Evolutionary conservation across 2,113 vertebrate species (phyloP).

Genomic region (Tupaia tana): DNA sequence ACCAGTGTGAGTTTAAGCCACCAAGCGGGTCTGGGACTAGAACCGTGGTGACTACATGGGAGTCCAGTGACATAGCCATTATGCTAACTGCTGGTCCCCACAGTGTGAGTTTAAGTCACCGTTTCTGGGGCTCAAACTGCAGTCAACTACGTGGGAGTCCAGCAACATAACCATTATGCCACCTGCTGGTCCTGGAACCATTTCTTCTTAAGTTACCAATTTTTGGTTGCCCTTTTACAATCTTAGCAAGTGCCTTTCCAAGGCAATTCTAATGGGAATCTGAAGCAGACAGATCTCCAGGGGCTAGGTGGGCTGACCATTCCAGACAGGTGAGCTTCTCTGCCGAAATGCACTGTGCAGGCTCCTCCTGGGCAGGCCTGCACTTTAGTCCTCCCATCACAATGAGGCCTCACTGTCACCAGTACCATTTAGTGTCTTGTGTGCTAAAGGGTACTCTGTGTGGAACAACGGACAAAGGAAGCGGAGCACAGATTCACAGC

Average conservation of each 20-base stretch:
- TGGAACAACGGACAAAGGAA: background rate
- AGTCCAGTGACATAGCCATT: too few relatives aligned
- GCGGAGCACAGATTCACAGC: background rate
- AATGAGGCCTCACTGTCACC: background rate
- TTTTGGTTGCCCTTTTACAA: slow-evolving; percentile 19
- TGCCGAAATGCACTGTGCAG: background rate
- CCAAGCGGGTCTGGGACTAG: too few relatives aligned
- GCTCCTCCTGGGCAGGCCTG: background rate
- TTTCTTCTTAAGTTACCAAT: background rate
- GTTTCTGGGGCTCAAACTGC: too few relatives aligned
- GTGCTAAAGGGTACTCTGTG: background rate
- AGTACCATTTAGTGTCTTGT: background rate
- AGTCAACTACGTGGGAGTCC: too few relatives aligned
- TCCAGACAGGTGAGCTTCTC: background rate
- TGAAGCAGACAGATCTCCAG: background rate
- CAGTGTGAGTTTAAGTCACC: too few relatives aligned
- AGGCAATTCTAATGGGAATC: slow-evolving; percentile 7
- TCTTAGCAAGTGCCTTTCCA: slow-evolving; percentile 18
- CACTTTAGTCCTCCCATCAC: too few relatives aligned
- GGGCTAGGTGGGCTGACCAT: background rate
- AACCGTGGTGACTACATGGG: too few relatives aligned
- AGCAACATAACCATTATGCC: too few relatives aligned
- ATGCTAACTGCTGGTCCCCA: too few relatives aligned
- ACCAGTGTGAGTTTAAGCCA: too few relatives aligned
- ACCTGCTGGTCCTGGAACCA: background rate